Conservation (phyloP, 2,113 vertebrate species). For the Rissa tridactyla region DNA sequence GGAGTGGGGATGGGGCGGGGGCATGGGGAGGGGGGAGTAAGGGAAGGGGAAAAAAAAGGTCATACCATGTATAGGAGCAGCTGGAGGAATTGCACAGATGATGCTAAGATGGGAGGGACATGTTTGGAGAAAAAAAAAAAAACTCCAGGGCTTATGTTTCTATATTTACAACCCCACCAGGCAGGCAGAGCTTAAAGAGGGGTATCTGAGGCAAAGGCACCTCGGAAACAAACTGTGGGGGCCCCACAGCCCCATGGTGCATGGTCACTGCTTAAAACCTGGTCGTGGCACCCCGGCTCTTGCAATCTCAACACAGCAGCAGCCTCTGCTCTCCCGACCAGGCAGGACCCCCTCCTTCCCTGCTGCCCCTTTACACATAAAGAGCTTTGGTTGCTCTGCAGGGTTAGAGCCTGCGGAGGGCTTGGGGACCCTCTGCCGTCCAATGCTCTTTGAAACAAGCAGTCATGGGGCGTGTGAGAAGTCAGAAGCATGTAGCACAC, state of each 20-base stretch:
- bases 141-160: constrained; percentile 77
- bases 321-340: not conserved
- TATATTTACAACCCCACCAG: constrained; percentile 83
- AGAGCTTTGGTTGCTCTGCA: not conserved
- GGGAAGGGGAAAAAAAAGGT: constrained; percentile 32
- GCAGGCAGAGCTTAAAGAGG: constrained; percentile 71
- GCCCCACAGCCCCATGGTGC: fast-evolving
- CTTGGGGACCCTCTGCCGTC: not conserved
- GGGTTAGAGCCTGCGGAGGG: not conserved
- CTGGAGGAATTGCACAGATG: constrained; percentile 76
- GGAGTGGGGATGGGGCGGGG: not conserved
- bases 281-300: not conserved
- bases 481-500: not conserved
- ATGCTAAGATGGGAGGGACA: constrained; percentile 73
- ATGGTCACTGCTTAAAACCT: not conserved
- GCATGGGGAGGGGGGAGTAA: not conserved
- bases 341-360: not conserved
- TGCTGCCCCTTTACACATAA: not conserved
- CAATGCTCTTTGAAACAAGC: fast-evolving
- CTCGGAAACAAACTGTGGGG: not conserved
- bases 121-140: constrained; percentile 58
- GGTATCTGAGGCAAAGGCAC: constrained; percentile 41
- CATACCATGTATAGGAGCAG: constrained; percentile 80
- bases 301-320: not conserved
- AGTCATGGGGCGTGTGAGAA: fast-evolving